Evolutionary conservation across 2,797 vertebrate species (phyloP), one percentile per base, ranked within the genome.

Genomic region (Cryptoprocta ferox): DNA sequence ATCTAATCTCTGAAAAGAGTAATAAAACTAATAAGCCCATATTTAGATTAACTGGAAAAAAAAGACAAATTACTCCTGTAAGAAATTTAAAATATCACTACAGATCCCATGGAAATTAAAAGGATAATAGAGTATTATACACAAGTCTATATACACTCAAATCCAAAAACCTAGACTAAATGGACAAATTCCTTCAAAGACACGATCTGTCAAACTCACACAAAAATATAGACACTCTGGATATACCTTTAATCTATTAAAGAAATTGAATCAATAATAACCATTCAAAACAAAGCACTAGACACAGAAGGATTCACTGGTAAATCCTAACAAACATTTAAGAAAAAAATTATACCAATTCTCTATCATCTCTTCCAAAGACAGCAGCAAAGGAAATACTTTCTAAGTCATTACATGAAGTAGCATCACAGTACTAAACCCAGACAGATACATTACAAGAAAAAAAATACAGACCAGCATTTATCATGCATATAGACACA

Each of bases 141-240:
- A 68, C 19, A 94, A 82, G 50, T 79, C n/a, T 84, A 45, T 85
- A 50, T 13, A 61, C 14, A 50, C 42, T 42, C 19, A 63, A 39
- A 61, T 48, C 78, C 39, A 37, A 94, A 35, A 82, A 89, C 37
- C n/a, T 88, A 88, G 39, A 73, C 50, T 56, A 81, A 94, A 89
- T 65, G 42, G 28, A 56, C 30, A n/a, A 89, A 73, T 81, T 65
- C 18, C 26, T 61, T 71, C n/a, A 88, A 81, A 88, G 32, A 80
- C 1, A 71, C 21, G 19, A 56, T 56, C 53, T 24, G 19, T 19
- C 56, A 56, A 56, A 56, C 56, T 56, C 56, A 56, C 56, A 76
- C 70, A 84, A 92, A 83, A 37, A 82, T 73, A 84, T 18, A 75
- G n/a, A 89, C n/a, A 61, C 61, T 80, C 50, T 37, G 73, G 59